A percentile compares a stretch with the other conserved stretches of the same genome.
Evolutionary conservation across 2,113 vertebrate species (phyloP).

Genomic region (Pampusana beccarii): DNA sequence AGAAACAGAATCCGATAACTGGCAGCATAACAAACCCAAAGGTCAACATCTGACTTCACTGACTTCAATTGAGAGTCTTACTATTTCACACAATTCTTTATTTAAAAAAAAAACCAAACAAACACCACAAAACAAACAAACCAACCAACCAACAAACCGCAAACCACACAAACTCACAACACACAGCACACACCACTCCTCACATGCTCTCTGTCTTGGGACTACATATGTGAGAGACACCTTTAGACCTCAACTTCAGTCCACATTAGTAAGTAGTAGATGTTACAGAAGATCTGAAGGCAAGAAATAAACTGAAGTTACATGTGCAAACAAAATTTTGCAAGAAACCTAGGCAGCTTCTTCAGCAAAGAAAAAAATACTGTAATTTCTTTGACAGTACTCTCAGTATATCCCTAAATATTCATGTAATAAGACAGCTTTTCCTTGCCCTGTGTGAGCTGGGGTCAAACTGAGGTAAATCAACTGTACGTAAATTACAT

Average conservation of each 20-base stretch:
- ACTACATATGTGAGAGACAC: not conserved
- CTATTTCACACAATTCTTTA: not conserved
- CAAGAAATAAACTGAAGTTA: not conserved
- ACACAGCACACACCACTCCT: not conserved
- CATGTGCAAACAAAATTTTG: not conserved
- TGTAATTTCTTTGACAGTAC: not conserved
- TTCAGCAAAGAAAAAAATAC: not conserved
- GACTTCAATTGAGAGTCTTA: not conserved
- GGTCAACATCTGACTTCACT: constrained; percentile 15
- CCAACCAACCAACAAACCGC: no score
- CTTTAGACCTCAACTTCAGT: not conserved
- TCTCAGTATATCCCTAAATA: not conserved
- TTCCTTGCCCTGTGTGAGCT: not conserved
- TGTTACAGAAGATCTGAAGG: not conserved
- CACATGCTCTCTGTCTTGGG: not conserved
- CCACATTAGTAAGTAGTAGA: not conserved
- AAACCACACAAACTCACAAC: no score
- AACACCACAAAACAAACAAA: no score
- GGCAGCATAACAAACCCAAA: not conserved
- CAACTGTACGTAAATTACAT: not conserved
- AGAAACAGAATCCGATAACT: not conserved
- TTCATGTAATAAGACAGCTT: not conserved
- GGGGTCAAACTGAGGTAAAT: not conserved
- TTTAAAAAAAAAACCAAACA: not conserved
- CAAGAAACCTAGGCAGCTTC: not conserved